A percentile compares a stretch with the other conserved stretches of the same genome.
These are phyloP conservation scores for Aethina tumida DNA, from an alignment of 1,140 invertebrate species.

Conservation along the genomic window DNA sequence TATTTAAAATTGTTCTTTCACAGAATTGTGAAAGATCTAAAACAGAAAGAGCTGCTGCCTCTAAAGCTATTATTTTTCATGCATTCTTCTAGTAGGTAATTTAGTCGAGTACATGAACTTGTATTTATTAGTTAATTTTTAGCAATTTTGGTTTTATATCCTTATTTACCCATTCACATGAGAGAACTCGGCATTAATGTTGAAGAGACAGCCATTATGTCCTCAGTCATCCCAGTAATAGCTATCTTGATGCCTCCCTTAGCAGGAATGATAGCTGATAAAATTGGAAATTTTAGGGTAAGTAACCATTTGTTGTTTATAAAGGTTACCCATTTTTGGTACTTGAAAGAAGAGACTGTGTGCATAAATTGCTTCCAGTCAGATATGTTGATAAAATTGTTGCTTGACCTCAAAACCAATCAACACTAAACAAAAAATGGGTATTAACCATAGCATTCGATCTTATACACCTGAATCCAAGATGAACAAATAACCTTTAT, in stretches of 20 bases:
- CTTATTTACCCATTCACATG: slow-evolving; percentile 81
- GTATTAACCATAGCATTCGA: too few species aligned
- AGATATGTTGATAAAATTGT: too few species aligned
- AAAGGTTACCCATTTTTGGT: too few species aligned
- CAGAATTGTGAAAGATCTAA: slow-evolving; percentile 58
- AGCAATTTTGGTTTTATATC: slow-evolving; percentile 69
- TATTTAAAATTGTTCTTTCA: slow-evolving; percentile 49
- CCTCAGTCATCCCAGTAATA: slow-evolving; percentile 66
- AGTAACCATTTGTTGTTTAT: too few species aligned
- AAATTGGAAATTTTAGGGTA: slow-evolving; percentile 74
- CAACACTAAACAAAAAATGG: too few species aligned
- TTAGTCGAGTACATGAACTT: too few species aligned
- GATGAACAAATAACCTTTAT: too few species aligned
- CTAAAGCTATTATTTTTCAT: slow-evolving; percentile 68
- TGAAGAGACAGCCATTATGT: slow-evolving; percentile 79
- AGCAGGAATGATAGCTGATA: slow-evolving; percentile 65
- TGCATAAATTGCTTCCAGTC: too few species aligned
- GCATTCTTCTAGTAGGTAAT: slow-evolving; percentile 61
- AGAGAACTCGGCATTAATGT: slow-evolving; percentile 70
- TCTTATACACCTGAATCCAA: too few species aligned
- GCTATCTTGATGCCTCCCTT: slow-evolving; percentile 70
- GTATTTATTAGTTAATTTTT: slow-evolving; percentile 22
- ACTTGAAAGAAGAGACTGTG: too few species aligned
- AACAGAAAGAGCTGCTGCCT: slow-evolving; percentile 59
- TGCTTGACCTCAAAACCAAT: too few species aligned